These are phyloP conservation scores for Plutella xylostella DNA, from an alignment of 2,888 invertebrate genomes.

Conservation along the genomic window DNA sequence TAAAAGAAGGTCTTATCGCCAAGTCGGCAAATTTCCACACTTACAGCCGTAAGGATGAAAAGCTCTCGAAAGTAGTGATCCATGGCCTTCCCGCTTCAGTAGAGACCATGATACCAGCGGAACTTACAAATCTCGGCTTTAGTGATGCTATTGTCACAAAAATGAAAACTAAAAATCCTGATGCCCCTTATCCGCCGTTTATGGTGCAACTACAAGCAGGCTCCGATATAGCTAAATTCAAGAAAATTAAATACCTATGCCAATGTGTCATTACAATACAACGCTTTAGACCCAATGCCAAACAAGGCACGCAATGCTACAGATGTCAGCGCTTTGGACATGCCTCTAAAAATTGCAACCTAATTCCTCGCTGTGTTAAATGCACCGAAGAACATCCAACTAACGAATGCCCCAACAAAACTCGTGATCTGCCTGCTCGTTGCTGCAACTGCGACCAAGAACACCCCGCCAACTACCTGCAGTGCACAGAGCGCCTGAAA, in stretches of 20 bases:
- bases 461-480: conserved; percentile 9
- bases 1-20: not conserved
- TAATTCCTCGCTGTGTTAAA: conserved; percentile 9
- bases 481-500: conserved; percentile 7
- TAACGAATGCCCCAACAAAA: conserved; percentile 6
- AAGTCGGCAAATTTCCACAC: not conserved
- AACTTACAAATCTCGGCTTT: not conserved
- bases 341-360: conserved; percentile 10
- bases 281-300: not conserved
- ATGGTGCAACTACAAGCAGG: not conserved
- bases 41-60: not conserved
- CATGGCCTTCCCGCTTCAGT: not conserved
- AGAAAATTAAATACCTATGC: conserved; percentile 5
- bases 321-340: conserved; percentile 12
- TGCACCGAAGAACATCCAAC: conserved; percentile 5
- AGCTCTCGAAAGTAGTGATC: not conserved
- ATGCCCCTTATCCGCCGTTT: not conserved
- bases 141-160: not conserved
- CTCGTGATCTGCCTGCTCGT: not conserved
- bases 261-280: conserved; percentile 5
- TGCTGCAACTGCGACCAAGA: conserved; percentile 10
- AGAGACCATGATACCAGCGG: not conserved
- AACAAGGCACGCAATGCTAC: not conserved
- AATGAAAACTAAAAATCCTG: not conserved
- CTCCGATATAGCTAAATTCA: not conserved